These are phyloP conservation scores for Datnioides undecimradiatus DNA, from an alignment of 2,113 vertebrate species.

Conservation along the genomic window DNA sequence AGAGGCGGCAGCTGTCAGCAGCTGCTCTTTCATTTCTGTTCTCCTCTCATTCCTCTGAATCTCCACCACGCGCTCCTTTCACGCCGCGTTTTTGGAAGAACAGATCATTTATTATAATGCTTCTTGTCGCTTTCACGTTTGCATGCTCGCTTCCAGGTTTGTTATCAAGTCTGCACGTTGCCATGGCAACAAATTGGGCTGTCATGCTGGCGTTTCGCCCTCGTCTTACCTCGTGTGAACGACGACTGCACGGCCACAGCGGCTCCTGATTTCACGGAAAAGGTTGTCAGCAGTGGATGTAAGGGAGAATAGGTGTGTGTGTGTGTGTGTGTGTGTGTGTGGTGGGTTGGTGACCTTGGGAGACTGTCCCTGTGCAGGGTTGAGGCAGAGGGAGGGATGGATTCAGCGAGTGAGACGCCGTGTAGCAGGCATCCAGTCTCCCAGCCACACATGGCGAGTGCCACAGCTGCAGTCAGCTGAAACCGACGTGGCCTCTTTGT, in stretches of 20 bases:
- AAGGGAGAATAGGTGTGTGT: slow-evolving; percentile 13
- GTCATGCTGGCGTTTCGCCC: slow-evolving; percentile 89
- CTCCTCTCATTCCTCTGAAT: slow-evolving; percentile 22
- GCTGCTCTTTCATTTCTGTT: slow-evolving; percentile 65
- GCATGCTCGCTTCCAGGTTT: slow-evolving; percentile 56
- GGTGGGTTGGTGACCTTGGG: slow-evolving; percentile 83
- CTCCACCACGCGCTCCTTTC: not conserved
- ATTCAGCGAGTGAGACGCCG: slow-evolving; percentile 10
- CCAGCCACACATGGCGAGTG: slow-evolving; percentile 82
- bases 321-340: slow-evolving; percentile 16
- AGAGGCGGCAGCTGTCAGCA: slow-evolving; percentile 62
- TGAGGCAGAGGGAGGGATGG: slow-evolving; percentile 69
- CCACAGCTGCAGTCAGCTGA: slow-evolving; percentile 85
- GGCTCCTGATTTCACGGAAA: slow-evolving; percentile 85
- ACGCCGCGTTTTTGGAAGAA: slow-evolving; percentile 13
- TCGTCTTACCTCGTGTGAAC: slow-evolving; percentile 85
- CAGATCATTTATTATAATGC: slow-evolving; percentile 51
- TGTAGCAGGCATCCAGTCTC: slow-evolving; percentile 78
- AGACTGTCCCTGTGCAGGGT: slow-evolving; percentile 81
- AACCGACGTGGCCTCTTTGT: slow-evolving; percentile 70
- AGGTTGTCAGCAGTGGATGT: slow-evolving; percentile 60
- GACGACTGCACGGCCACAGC: slow-evolving; percentile 83
- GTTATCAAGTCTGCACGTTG: slow-evolving; percentile 84
- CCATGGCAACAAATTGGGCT: slow-evolving; percentile 91
- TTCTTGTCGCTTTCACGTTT: slow-evolving; percentile 74